Conservation (phyloP, 2,113 vertebrate species). For the Struthidea cinerea region DNA sequence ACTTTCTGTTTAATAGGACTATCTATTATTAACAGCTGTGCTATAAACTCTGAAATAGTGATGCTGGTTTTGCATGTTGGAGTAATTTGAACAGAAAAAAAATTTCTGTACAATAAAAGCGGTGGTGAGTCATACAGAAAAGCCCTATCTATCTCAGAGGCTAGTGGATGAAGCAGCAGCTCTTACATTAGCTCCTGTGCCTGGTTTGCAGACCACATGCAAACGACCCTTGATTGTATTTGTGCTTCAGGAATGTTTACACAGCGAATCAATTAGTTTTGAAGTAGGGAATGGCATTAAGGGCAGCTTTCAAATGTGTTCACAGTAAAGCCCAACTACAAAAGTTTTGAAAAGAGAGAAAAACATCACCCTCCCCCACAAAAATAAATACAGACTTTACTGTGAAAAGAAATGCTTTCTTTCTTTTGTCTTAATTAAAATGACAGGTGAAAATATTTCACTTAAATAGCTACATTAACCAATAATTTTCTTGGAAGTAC, state of each 20-base stretch:
- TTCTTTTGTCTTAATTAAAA: background rate
- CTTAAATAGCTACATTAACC: background rate
- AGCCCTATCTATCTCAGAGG: background rate
- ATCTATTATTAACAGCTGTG: background rate
- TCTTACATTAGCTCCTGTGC: background rate
- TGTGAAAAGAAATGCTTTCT: background rate
- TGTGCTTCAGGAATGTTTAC: slow-evolving; percentile 9
- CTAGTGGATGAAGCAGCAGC: background rate
- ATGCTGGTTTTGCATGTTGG: background rate
- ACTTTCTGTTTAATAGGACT: background rate
- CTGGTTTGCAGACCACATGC: background rate
- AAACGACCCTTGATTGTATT: background rate
- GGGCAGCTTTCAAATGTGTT: background rate
- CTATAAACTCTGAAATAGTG: background rate
- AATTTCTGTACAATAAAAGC: background rate
- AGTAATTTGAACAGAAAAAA: background rate
- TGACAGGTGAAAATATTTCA: background rate
- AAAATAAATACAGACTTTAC: background rate
- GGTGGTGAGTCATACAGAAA: background rate
- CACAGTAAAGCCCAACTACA: background rate
- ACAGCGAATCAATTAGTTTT: background rate
- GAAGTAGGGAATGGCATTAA: background rate
- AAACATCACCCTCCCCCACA: background rate
- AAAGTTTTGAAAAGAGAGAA: background rate
- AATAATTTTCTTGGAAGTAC: background rate